Percentiles rank a stretch among this genome's conserved stretches.
Evolutionary conservation across 2,888 invertebrate species (phyloP).

Genomic region (Ophonus ardosiacus): DNA sequence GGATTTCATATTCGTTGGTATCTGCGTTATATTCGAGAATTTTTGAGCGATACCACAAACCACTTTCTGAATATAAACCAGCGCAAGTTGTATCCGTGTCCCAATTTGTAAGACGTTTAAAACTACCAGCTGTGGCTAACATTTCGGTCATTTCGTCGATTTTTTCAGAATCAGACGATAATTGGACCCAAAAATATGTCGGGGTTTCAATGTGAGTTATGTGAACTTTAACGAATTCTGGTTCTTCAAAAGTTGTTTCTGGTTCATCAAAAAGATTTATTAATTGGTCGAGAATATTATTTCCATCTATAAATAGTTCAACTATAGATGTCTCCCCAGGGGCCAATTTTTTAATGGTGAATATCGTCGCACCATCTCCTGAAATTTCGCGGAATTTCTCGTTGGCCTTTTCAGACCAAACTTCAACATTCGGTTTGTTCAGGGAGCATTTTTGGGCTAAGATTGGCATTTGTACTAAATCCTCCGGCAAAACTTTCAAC

Average conservation of each 20-base stretch:
- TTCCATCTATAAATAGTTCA: slow-evolving; percentile 80
- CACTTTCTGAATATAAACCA: slow-evolving; percentile 79
- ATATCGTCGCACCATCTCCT: slow-evolving; percentile 84
- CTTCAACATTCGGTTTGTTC: slow-evolving; percentile 74
- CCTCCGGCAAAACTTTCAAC: slow-evolving; percentile 80
- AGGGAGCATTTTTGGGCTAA: slow-evolving; percentile 82
- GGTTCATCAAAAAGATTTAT: slow-evolving; percentile 10
- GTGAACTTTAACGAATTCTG: slow-evolving; percentile 74
- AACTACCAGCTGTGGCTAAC: slow-evolving; percentile 78
- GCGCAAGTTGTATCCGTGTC: slow-evolving; percentile 78
- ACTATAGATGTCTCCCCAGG: slow-evolving; percentile 83
- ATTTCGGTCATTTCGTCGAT: slow-evolving; percentile 80
- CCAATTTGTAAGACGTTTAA: slow-evolving; percentile 77
- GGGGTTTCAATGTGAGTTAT: slow-evolving; percentile 84
- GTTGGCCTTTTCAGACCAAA: slow-evolving; percentile 83
- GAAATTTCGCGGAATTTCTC: slow-evolving; percentile 83
- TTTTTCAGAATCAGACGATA: slow-evolving; percentile 77
- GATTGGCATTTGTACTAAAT: slow-evolving; percentile 78
- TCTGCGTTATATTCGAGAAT: slow-evolving; percentile 75
- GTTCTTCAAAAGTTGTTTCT: slow-evolving; percentile 57
- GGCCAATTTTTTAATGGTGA: slow-evolving; percentile 82
- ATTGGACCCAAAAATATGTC: slow-evolving; percentile 84
- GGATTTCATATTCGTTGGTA: slow-evolving; percentile 77
- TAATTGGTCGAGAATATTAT: slow-evolving; percentile 79
- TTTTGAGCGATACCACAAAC: slow-evolving; percentile 80